Evolutionary conservation across 37 sponge, comb jelly and placozoan genomes (phyloP).

Genomic region (Dysidea cf. avara): DNA sequence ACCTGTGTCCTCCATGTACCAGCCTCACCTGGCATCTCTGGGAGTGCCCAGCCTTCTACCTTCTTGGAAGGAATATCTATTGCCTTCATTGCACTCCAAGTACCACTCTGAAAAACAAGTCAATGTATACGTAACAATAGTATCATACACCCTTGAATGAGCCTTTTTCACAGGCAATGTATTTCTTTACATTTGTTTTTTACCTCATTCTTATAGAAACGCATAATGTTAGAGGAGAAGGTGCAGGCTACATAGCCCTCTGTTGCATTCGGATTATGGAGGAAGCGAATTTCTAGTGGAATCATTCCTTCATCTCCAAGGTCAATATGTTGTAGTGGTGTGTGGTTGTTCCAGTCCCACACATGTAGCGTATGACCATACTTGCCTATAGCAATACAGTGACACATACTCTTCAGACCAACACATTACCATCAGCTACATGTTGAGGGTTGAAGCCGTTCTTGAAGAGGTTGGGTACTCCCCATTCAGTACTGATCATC

Average conservation of each 20-base stretch:
- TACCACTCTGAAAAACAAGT: conserved; percentile 17
- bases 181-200: background rate
- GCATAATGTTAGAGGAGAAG: conserved; percentile 69
- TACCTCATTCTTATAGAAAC: conserved; percentile 76
- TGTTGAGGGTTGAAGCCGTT: conserved; percentile 75
- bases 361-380: conserved; percentile 81
- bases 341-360: conserved; percentile 82
- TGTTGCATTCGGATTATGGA: conserved; percentile 81
- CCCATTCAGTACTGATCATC: conserved; percentile 94
- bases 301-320: conserved; percentile 82
- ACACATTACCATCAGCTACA: conserved; percentile 58
- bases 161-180: no score
- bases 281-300: conserved; percentile 87
- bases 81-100: conserved; percentile 63
- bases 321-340: conserved; percentile 67
- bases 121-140: no score
- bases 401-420: background rate
- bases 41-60: conserved; percentile 88
- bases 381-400: conserved; percentile 29
- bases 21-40: conserved; percentile 75
- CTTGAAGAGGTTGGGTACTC: conserved; percentile 69
- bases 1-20: background rate
- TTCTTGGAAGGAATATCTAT: conserved; percentile 80
- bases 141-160: no score
- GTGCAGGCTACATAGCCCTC: conserved; percentile 82